Conservation (phyloP, 2,888 invertebrate species). For the Allacma fusca region DNA sequence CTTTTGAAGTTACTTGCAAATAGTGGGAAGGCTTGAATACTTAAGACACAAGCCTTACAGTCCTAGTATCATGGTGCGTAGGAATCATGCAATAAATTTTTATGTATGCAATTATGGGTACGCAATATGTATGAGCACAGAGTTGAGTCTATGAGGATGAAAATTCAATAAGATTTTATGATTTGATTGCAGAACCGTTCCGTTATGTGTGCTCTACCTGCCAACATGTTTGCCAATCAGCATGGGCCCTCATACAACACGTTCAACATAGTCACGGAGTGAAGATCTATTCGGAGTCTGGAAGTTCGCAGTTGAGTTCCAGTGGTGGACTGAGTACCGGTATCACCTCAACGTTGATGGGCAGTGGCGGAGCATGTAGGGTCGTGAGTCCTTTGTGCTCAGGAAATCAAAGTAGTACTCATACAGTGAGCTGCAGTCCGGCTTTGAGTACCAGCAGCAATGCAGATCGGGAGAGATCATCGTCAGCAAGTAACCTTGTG, state of each 20-base stretch:
- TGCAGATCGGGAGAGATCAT: slow-evolving; percentile 23
- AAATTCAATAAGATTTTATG: neutral
- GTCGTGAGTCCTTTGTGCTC: slow-evolving; percentile 36
- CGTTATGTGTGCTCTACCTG: slow-evolving; percentile 94
- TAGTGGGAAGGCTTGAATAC: too few relatives aligned
- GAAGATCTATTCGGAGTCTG: slow-evolving; percentile 78
- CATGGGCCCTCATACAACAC: slow-evolving; percentile 94
- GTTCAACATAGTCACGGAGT: slow-evolving; percentile 93
- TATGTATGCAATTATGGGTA: too few relatives aligned
- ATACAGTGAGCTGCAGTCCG: slow-evolving; percentile 40
- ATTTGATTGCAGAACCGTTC: slow-evolving; percentile 81
- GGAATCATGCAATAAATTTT: too few relatives aligned
- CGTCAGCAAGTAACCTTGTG: slow-evolving; percentile 39
- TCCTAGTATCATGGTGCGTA: too few relatives aligned
- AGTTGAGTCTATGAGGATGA: neutral
- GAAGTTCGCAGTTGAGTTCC: slow-evolving; percentile 10
- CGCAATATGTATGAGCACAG: neutral
- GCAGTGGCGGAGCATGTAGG: slow-evolving; percentile 28
- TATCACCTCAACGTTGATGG: slow-evolving; percentile 16
- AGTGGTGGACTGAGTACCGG: neutral
- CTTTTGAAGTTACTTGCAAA: too few relatives aligned
- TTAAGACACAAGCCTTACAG: too few relatives aligned
- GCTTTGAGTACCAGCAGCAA: slow-evolving; percentile 37
- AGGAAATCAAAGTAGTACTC: slow-evolving; percentile 10
- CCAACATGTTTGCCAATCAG: slow-evolving; percentile 88